Evolutionary conservation across 2,113 vertebrate species (phyloP).

Genomic region (Arizona elegans): DNA sequence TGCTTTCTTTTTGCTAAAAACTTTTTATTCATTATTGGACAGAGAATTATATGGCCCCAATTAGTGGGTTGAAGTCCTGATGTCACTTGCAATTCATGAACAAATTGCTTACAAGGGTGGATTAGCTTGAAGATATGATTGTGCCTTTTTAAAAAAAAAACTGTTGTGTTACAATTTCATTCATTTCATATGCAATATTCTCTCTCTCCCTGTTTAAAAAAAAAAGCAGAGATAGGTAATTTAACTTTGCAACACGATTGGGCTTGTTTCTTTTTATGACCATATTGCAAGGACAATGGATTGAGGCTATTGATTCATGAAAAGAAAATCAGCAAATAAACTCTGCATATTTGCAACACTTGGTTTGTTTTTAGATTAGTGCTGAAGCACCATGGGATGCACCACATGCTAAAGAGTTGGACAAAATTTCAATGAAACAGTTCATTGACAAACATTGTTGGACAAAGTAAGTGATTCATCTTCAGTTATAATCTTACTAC

Average conservation of each 20-base stretch:
- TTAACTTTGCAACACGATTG: background rate
- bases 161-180: background rate
- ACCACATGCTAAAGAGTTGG: slow-evolving; percentile 75
- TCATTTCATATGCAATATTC: background rate
- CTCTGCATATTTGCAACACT: background rate
- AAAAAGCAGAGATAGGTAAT: background rate
- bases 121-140: background rate
- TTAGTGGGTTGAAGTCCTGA: background rate
- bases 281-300: background rate
- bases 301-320: background rate
- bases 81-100: background rate
- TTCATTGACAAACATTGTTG: slow-evolving; percentile 79
- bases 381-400: slow-evolving; percentile 76
- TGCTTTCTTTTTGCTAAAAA: background rate
- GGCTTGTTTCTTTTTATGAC: background rate
- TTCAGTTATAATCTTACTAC: background rate
- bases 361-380: slow-evolving; percentile 71
- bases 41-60: background rate
- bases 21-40: background rate
- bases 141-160: background rate
- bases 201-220: background rate
- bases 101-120: background rate
- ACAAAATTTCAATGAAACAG: slow-evolving; percentile 78
- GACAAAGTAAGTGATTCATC: slow-evolving; percentile 68
- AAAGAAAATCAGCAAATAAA: background rate